phyloP scores from a whole-genome alignment of 2,797 vertebrate genomes.

The Arnoldichthys spilopterus region DNA sequence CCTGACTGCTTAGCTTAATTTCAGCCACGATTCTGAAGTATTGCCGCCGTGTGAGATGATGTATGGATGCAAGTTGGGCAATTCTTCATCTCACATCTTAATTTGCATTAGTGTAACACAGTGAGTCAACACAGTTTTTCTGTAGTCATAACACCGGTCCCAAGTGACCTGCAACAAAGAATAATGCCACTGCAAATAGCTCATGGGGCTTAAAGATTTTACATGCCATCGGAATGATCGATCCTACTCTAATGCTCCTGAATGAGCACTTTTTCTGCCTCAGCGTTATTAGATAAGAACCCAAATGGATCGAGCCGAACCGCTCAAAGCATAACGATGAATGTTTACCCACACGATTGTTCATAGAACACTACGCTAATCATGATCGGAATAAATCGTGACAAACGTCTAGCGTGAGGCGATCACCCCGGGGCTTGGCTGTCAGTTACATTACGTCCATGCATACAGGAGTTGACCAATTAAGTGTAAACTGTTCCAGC shows the following conservation, averaged over 20 bases:
- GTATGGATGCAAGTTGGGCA: constrained; percentile 53
- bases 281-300: constrained; percentile 38
- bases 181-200: constrained; percentile 48
- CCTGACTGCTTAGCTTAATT: constrained; percentile 45
- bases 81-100: constrained; percentile 51
- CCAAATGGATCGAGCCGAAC: constrained; percentile 28
- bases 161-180: constrained; percentile 34
- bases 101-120: constrained; percentile 59
- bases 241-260: constrained; percentile 46
- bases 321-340: neutral
- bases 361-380: neutral
- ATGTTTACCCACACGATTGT: neutral
- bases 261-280: constrained; percentile 43
- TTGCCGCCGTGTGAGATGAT: constrained; percentile 53
- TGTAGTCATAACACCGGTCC: constrained; percentile 52
- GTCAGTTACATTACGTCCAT: neutral
- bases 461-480: neutral
- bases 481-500: neutral
- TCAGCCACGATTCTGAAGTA: constrained; percentile 35
- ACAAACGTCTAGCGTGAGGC: neutral
- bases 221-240: constrained; percentile 46
- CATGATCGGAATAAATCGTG: constrained; percentile 1
- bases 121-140: constrained; percentile 59
- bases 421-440: neutral
- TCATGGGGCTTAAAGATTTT: constrained; percentile 42